phyloP scores from a whole-genome alignment of 2,888 invertebrate species.

The Malthinus flaveolus region DNA sequence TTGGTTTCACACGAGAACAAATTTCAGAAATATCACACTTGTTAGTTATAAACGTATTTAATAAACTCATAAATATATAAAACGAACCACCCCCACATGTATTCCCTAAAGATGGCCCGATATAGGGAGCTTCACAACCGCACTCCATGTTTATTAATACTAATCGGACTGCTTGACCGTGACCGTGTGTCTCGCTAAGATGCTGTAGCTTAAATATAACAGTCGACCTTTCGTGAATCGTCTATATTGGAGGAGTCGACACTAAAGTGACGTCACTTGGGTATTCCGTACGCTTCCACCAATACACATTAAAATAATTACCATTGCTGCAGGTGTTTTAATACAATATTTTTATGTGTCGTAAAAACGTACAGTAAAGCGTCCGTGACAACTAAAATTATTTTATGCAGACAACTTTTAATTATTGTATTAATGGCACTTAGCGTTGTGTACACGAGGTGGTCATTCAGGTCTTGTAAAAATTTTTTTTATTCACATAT shows the following conservation, averaged over 20 bases:
- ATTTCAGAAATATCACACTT: conserved; percentile 62
- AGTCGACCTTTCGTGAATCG: conserved; percentile 10
- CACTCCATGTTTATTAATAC: conserved; percentile 52
- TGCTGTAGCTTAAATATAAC: conserved; percentile 8
- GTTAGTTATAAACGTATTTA: conserved; percentile 65
- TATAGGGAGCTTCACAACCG: conserved; percentile 59
- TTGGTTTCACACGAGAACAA: conserved; percentile 61
- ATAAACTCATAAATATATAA: conserved; percentile 66
- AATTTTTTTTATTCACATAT: too few relatives aligned
- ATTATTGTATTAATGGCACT: neutral
- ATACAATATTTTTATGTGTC: conserved; percentile 12
- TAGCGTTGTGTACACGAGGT: neutral
- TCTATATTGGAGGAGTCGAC: conserved; percentile 13
- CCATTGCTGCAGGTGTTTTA: conserved; percentile 4
- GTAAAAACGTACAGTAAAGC: conserved; percentile 7
- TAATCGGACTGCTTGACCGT: conserved; percentile 6
- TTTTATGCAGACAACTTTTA: conserved; percentile 9
- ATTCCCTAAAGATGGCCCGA: conserved; percentile 62
- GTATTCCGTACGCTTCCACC: conserved; percentile 17
- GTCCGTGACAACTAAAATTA: neutral
- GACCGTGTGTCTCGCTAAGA: conserved; percentile 11
- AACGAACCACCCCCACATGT: conserved; percentile 64
- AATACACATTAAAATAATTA: conserved; percentile 14
- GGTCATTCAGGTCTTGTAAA: too few relatives aligned
- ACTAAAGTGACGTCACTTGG: conserved; percentile 20